phyloP scores from a whole-genome alignment of 2,888 invertebrate species.

The Anoncus sp. region DNA sequence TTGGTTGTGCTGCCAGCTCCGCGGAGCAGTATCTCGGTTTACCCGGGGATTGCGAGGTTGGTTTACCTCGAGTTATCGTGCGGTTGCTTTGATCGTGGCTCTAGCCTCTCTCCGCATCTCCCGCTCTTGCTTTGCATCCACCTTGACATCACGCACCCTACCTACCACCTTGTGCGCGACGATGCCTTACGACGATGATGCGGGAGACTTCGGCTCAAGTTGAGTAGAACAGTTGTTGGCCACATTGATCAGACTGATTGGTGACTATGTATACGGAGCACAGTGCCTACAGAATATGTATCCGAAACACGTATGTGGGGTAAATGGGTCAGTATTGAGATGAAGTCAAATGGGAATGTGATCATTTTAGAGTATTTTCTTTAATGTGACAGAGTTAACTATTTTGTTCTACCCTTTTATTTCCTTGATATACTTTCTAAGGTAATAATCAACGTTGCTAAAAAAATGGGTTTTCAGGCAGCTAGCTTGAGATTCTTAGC shows the following conservation, averaged over 20 bases:
- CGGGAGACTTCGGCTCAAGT: neutral
- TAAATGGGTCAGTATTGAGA: neutral
- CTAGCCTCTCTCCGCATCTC: conserved; percentile 52
- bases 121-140: conserved; percentile 62
- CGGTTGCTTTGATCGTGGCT: conserved; percentile 72
- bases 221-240: conserved; percentile 3
- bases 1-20: conserved; percentile 41
- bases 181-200: conserved; percentile 11
- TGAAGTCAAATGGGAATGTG: too few species aligned
- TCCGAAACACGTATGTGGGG: neutral
- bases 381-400: too few species aligned
- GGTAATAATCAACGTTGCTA: too few species aligned
- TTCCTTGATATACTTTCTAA: too few species aligned
- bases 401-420: too few species aligned
- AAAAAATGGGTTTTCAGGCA: too few species aligned
- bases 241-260: conserved; percentile 13
- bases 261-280: neutral
- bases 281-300: neutral
- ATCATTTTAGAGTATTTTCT: too few species aligned
- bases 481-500: too few species aligned
- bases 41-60: conserved; percentile 72
- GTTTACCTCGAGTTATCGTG: conserved; percentile 72
- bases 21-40: conserved; percentile 68
- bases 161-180: conserved; percentile 12
- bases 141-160: conserved; percentile 47